Conservation (phyloP, 2,888 invertebrate species). For the Tenthredo scrophulariae region DNA sequence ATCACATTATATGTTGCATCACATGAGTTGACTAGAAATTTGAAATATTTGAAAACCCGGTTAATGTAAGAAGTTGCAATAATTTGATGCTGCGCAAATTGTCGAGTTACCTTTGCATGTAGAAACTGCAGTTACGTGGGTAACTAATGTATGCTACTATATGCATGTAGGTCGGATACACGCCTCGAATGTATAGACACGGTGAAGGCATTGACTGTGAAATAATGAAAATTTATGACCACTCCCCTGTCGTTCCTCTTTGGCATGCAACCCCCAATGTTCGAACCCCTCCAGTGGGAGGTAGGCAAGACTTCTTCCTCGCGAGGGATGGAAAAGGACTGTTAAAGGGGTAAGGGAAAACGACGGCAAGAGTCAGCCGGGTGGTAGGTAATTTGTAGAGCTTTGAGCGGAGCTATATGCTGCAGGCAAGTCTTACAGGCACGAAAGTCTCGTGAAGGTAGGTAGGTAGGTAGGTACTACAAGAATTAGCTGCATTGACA, state of each 20-base stretch:
- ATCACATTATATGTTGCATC: background rate
- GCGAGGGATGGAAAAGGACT: background rate
- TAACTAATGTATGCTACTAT: conserved; percentile 33
- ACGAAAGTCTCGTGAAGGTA: conserved; percentile 1
- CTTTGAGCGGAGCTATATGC: conserved; percentile 67
- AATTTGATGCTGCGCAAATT: background rate
- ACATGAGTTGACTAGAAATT: conserved; percentile 16
- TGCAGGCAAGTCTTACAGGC: conserved; percentile 57
- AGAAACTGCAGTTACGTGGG: background rate
- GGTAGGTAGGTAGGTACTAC: conserved; percentile 51
- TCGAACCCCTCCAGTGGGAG: conserved; percentile 58
- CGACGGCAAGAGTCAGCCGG: background rate
- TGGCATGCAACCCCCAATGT: conserved; percentile 43
- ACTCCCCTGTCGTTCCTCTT: conserved; percentile 55
- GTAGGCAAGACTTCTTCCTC: conserved; percentile 40
- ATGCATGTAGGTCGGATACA: conserved; percentile 36
- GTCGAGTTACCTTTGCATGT: conserved; percentile 7
- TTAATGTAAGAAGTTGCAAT: background rate
- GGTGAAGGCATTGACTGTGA: conserved; percentile 69
- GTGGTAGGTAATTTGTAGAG: conserved; percentile 72
- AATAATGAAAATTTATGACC: conserved; percentile 74
- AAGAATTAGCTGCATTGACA: conserved; percentile 70
- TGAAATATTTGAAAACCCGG: background rate
- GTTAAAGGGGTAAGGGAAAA: conserved; percentile 22
- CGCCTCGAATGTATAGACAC: conserved; percentile 33